Conservation (phyloP, 2,113 vertebrate genomes). For the Nettapus auritus region DNA sequence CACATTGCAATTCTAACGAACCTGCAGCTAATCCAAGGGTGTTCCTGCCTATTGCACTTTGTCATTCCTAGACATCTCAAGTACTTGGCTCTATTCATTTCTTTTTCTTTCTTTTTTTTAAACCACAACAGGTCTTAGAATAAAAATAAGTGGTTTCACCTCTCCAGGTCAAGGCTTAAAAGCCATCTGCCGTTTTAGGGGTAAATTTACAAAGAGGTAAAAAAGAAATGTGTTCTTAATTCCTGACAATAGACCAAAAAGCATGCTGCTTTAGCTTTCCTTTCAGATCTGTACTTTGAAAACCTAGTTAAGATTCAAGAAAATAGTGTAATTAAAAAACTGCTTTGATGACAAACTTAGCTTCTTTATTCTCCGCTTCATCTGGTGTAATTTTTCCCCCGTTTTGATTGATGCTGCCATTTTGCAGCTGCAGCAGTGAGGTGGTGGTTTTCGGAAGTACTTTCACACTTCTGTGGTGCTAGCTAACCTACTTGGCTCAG, state of each 20-base stretch:
- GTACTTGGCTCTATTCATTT: neutral
- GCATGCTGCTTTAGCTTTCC: neutral
- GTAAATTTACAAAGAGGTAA: neutral
- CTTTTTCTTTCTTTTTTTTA: neutral
- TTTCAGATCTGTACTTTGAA: neutral
- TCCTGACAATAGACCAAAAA: neutral
- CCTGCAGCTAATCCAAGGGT: neutral
- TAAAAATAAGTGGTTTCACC: neutral
- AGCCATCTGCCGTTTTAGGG: neutral
- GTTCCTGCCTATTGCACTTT: neutral
- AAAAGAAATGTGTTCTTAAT: neutral
- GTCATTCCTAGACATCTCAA: neutral
- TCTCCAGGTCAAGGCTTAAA: neutral
- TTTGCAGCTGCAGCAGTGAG: neutral
- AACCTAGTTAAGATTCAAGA: neutral
- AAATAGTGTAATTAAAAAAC: neutral
- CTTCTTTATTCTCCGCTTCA: neutral
- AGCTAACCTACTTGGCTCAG: neutral
- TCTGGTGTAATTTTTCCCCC: neutral
- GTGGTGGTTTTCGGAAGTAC: neutral
- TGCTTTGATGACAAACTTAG: neutral
- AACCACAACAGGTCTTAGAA: slow-evolving; percentile 2
- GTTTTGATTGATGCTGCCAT: neutral
- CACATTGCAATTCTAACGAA: neutral
- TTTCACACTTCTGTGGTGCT: neutral